Conservation (phyloP, 2,797 vertebrate genomes). For the Cephalopachus bancanus region DNA sequence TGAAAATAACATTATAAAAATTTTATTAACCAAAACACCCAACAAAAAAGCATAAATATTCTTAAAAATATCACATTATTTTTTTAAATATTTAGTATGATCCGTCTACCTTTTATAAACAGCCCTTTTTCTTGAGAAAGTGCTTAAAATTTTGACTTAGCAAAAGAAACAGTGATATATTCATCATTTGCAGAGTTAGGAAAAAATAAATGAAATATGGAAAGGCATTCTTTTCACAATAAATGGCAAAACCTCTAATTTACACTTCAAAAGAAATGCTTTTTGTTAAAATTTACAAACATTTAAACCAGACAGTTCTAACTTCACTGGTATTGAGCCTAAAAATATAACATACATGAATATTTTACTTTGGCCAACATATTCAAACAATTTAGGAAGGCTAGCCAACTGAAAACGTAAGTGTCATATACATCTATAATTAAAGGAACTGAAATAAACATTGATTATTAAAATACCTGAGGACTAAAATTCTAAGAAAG, state of each 20-base stretch:
- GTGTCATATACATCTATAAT: neutral
- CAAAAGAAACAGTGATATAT: neutral
- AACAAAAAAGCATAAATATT: slow-evolving; percentile 9
- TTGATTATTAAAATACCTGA: neutral
- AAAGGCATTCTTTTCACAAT: neutral
- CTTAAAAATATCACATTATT: slow-evolving; percentile 53
- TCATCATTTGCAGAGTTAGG: slow-evolving; percentile 26
- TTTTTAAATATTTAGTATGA: neutral
- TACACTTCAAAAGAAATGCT: slow-evolving; percentile 32
- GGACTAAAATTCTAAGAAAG: slow-evolving; percentile 48
- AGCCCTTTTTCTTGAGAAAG: neutral
- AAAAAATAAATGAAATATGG: neutral
- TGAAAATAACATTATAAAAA: neutral
- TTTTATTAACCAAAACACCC: slow-evolving; percentile 7
- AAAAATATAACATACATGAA: slow-evolving; percentile 7
- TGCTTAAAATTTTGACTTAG: slow-evolving; percentile 26
- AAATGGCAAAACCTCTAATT: slow-evolving; percentile 18
- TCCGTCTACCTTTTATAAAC: neutral
- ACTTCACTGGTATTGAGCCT: neutral
- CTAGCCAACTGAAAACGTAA: slow-evolving; percentile 2
- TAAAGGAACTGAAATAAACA: slow-evolving; percentile 50
- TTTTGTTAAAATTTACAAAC: slow-evolving; percentile 54
- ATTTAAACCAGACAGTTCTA: slow-evolving; percentile 11
- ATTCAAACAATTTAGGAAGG: slow-evolving; percentile 39
- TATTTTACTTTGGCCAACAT: slow-evolving; percentile 50